Evolutionary conservation across 2,113 vertebrate genomes (phyloP).

Genomic region (cattle (Bos taurus)): ARS-UCD2.0 NC_037346.1:3963501-3964000

Average conservation of each 20-base stretch:
- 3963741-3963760: not conserved
- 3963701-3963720: not conserved
- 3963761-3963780: not conserved
- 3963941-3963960: not conserved
- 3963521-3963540: not conserved
- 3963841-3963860: not conserved
- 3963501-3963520: not conserved
- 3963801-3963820: not conserved
- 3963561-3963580: not conserved
- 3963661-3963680: not conserved
- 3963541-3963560: not conserved
- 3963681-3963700: not conserved
- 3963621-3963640: accelerated
- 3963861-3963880: not conserved
- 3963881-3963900: not conserved
- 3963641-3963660: accelerated
- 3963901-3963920: not conserved
- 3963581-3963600: not conserved
- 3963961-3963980: not conserved
- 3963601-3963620: not conserved
- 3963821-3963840: not conserved
- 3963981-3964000: not conserved
- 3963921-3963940: not conserved
- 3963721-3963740: not conserved
- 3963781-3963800: not conserved